Percentiles rank a stretch among this genome's conserved stretches.
Evolutionary conservation across 1,140 invertebrate species (phyloP).

Genomic region (Stratiolaelaps scimitus): DNA sequence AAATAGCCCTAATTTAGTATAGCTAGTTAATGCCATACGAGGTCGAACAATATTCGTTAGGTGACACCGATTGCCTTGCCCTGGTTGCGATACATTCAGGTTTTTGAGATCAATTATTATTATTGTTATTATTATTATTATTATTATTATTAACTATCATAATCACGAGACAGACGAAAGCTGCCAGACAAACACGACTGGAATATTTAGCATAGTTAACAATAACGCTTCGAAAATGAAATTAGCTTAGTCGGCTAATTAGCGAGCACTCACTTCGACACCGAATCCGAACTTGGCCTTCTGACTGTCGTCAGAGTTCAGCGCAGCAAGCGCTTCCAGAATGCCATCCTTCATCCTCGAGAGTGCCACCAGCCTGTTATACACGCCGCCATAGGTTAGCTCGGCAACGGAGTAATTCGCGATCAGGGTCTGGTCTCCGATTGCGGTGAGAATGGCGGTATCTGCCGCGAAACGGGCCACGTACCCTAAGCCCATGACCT

Average conservation of each 20-base stretch:
- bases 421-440: background rate
- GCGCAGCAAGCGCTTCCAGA: background rate
- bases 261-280: conserved; percentile 20
- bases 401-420: background rate
- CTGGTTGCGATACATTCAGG: no score
- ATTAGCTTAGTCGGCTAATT: background rate
- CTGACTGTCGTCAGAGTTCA: background rate
- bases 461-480: background rate
- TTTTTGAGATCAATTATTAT: no score
- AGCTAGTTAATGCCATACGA: no score
- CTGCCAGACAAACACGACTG: no score
- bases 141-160: no score
- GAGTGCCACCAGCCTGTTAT: background rate
- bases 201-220: background rate
- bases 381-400: background rate
- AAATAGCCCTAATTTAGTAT: no score
- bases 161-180: no score
- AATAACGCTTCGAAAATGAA: background rate
- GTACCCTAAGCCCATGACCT: background rate
- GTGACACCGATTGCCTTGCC: no score
- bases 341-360: background rate
- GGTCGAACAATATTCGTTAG: no score
- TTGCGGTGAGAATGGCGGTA: background rate
- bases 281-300: conserved; percentile 17
- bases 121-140: no score